Evolutionary conservation across 2,888 invertebrate species (phyloP).

Genomic region (Carpatolechia fugitivella): DNA sequence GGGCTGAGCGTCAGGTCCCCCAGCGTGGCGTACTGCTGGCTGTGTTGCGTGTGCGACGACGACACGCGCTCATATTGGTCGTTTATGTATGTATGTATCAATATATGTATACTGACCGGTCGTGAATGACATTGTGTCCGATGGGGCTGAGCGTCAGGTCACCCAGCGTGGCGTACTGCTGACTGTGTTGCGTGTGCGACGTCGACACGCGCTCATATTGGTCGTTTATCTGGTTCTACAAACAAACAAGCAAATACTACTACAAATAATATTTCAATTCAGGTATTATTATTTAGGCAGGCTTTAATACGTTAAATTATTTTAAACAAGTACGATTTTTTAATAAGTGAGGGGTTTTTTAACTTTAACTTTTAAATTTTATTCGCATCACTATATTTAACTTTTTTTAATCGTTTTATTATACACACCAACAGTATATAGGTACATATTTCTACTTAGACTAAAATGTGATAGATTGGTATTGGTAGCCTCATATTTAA

Average conservation of each 20-base stretch:
- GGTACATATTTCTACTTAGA: no score
- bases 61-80: slow-evolving; percentile 71
- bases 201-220: slow-evolving; percentile 72
- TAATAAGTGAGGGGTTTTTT: no score
- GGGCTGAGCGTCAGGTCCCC: slow-evolving; percentile 67
- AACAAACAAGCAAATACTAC: not conserved
- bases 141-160: slow-evolving; percentile 69
- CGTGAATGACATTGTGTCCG: slow-evolving; percentile 53
- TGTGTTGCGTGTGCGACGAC: slow-evolving; percentile 53
- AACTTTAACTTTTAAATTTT: no score
- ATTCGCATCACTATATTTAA: no score
- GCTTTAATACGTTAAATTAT: no score
- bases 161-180: slow-evolving; percentile 52
- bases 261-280: no score
- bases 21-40: slow-evolving; percentile 43
- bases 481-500: no score
- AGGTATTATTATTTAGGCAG: no score
- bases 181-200: slow-evolving; percentile 50
- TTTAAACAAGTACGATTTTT: no score
- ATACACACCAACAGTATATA: no score
- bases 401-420: no score
- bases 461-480: no score
- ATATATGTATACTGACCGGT: slow-evolving; percentile 44
- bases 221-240: slow-evolving; percentile 72
- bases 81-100: slow-evolving; percentile 34